Percentiles rank a stretch among this genome's conserved stretches.
Evolutionary conservation across 2,797 vertebrate genomes (phyloP).

Genomic region (Characodon lateralis): DNA sequence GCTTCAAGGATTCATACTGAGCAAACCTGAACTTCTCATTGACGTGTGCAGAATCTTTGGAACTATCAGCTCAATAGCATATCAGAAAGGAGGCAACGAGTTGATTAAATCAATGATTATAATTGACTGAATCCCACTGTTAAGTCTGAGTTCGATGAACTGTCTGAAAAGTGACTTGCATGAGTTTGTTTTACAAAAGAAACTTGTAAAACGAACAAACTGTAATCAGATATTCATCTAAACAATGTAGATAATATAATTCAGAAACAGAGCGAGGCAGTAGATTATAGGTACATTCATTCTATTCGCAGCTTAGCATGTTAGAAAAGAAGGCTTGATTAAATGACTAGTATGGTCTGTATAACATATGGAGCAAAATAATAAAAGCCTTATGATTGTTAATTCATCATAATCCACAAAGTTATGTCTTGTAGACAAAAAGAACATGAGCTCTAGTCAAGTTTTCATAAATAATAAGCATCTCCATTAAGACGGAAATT

Average conservation of each 20-base stretch:
- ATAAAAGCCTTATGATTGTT: background rate
- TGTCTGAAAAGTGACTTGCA: background rate
- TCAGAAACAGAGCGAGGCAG: background rate
- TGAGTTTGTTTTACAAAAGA: conserved; percentile 44
- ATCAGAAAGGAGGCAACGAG: background rate
- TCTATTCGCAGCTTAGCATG: background rate
- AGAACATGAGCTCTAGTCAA: background rate
- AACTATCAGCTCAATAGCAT: background rate
- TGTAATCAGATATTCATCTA: background rate
- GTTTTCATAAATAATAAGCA: background rate
- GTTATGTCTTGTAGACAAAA: background rate
- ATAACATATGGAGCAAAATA: background rate
- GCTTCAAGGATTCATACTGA: background rate
- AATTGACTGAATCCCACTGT: background rate
- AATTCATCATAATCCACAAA: background rate
- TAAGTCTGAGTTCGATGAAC: conserved; percentile 29
- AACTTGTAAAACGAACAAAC: background rate
- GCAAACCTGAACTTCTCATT: background rate
- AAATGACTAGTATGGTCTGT: no score
- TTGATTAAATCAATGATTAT: conserved; percentile 16
- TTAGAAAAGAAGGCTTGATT: background rate
- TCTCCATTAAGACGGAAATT: background rate
- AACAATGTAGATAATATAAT: conserved; percentile 19
- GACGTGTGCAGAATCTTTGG: background rate
- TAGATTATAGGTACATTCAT: background rate